Evolutionary conservation across 2,113 vertebrate species (phyloP).

Genomic region (Tragelaphus strepsiceros): DNA sequence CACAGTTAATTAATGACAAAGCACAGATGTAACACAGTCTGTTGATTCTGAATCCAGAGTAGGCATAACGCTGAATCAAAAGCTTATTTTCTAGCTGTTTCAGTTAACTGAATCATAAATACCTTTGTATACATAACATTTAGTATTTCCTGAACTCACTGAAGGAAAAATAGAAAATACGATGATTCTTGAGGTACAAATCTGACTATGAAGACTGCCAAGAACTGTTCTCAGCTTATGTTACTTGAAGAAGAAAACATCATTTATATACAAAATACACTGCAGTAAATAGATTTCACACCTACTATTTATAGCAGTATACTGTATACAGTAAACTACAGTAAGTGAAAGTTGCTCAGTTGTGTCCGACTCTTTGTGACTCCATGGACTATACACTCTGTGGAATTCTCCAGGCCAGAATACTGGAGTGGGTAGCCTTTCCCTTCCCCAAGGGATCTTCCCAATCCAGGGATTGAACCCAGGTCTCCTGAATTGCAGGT

Average conservation of each 20-base stretch:
- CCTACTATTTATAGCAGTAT: not conserved
- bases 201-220: not conserved
- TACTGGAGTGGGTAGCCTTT: not conserved
- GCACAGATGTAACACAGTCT: not conserved
- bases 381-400: not conserved
- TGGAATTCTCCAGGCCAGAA: not conserved
- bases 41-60: not conserved
- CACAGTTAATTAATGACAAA: not conserved
- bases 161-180: slow-evolving; percentile 41
- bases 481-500: not conserved
- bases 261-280: not conserved
- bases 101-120: slow-evolving; percentile 14
- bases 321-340: not conserved
- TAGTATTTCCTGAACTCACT: slow-evolving; percentile 17
- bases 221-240: not conserved
- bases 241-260: not conserved
- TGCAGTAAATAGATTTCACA: not conserved
- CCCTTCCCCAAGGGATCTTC: not conserved
- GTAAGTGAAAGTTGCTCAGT: not conserved
- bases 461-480: not conserved
- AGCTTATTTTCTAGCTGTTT: slow-evolving; percentile 14
- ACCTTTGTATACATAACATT: not conserved
- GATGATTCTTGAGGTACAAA: not conserved
- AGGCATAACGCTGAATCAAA: not conserved
- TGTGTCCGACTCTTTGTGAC: fast-evolving